A percentile compares a stretch with the other conserved stretches of the same genome.
These are phyloP conservation scores for Holacanthella duospinosa DNA, from an alignment of 2,888 invertebrate genomes.

Conservation along the genomic window DNA sequence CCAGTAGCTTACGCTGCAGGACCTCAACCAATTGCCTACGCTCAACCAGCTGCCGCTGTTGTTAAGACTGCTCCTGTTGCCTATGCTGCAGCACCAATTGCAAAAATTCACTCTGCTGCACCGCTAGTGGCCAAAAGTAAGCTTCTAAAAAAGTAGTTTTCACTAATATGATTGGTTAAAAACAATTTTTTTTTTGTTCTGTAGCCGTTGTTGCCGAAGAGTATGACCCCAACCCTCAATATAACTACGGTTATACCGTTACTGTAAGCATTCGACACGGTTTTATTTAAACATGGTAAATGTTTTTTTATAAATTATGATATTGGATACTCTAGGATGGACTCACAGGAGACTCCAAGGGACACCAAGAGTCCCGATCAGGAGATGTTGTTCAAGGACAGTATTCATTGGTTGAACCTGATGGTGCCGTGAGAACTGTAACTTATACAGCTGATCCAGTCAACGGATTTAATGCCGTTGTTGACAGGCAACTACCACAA, in stretches of 20 bases:
- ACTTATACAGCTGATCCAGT: slow-evolving; percentile 32
- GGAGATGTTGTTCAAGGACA: slow-evolving; percentile 32
- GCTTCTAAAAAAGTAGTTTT: not conserved
- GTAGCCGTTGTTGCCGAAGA: slow-evolving; percentile 21
- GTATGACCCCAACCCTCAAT: slow-evolving; percentile 28
- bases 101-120: not conserved
- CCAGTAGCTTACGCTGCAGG: not conserved
- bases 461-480: slow-evolving; percentile 22
- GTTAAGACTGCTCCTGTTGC: not conserved
- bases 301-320: not conserved
- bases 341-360: slow-evolving; percentile 28
- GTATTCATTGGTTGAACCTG: slow-evolving; percentile 30
- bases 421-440: slow-evolving; percentile 26
- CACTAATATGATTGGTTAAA: not conserved
- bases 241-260: slow-evolving; percentile 26
- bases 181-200: not conserved
- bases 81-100: slow-evolving; percentile 1
- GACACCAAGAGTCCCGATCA: slow-evolving; percentile 24
- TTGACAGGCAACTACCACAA: slow-evolving; percentile 18
- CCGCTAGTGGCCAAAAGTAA: not conserved
- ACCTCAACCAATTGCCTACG: slow-evolving; percentile 5
- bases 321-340: slow-evolving; percentile 15
- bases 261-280: not conserved
- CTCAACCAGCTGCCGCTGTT: not conserved
- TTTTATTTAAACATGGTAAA: not conserved